Percentiles rank a stretch among this genome's conserved stretches.
These are phyloP conservation scores for Lymantria monacha DNA, from an alignment of 2,888 invertebrate genomes.

Conservation along the genomic window DNA sequence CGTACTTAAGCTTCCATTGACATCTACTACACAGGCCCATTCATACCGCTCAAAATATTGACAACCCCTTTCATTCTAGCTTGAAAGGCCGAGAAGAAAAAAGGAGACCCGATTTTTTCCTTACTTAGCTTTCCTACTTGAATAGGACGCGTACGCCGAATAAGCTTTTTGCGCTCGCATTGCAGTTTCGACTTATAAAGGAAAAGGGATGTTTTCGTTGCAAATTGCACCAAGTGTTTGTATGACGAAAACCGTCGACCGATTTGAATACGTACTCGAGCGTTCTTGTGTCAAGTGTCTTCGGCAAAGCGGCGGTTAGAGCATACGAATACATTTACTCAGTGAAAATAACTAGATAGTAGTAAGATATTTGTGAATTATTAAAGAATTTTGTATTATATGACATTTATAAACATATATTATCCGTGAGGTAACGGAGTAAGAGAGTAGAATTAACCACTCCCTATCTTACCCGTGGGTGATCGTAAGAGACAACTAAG, in stretches of 20 bases:
- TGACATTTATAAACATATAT: too few relatives aligned
- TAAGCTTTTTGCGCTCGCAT: constrained; percentile 56
- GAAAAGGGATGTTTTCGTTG: constrained; percentile 48
- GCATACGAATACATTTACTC: not conserved
- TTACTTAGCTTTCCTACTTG: constrained; percentile 53
- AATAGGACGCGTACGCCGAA: constrained; percentile 67
- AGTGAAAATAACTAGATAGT: not conserved
- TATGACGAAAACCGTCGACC: constrained; percentile 32
- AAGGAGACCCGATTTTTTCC: constrained; percentile 71
- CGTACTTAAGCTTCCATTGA: constrained; percentile 67
- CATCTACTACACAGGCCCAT: constrained; percentile 66
- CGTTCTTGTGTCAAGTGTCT: constrained; percentile 10
- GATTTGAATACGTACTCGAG: constrained; percentile 15
- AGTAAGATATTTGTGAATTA: too few relatives aligned
- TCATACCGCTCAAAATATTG: constrained; percentile 79
- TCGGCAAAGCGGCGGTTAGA: not conserved
- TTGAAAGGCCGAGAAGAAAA: constrained; percentile 71
- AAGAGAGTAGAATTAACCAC: too few relatives aligned
- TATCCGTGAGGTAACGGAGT: too few relatives aligned
- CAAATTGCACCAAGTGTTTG: constrained; percentile 56
- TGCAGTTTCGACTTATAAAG: constrained; percentile 36
- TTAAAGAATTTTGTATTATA: too few relatives aligned
- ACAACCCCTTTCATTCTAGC: constrained; percentile 69
- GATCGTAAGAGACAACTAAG: too few relatives aligned
- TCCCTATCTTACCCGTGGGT: too few relatives aligned